Base-by-base conservation (phyloP, 2,888 invertebrate genomes). In the Sphecodes monilicornis region DNA sequence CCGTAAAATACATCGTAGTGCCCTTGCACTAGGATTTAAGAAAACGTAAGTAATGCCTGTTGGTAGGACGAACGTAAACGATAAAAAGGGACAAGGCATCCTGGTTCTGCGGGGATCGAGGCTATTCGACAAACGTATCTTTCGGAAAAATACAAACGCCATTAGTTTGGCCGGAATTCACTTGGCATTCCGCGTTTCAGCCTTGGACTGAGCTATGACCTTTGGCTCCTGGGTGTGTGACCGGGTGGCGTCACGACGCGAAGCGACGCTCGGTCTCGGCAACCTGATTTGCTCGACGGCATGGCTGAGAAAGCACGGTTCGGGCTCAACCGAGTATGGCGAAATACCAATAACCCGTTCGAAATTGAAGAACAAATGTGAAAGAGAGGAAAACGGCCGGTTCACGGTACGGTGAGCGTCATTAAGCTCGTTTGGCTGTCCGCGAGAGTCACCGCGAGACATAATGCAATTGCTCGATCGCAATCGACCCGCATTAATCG, bases 161-260 rank as follows among this genome's bases (percentile, higher is more conserved):
- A 78, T 85, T 82, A 86, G 76, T 32, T 36, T 66, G 71, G 41
- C 36, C 32, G 46, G 60, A 84, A 82, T 85, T 82, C 84, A 77
- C 66, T 84, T 80, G 74, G 72, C 80, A 64, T 89, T 86, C 80
- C 54, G 82, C 78, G 86, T 87, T 86, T 70, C 70, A 75, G 81
- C 36, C 22, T 66, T 22, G 66, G 66, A 3, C 60, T 32, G 60
- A 32, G 60, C 60, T 32, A 60, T 32, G 60, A 32, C 6, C 60
- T 29, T n/a, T 16, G 29, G 26, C 18, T 29, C n/a, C 29, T 18
- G 16, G 29, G 29, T 66, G 36, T 66, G 66, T 87, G 74, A 75
- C 77, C 75, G 69, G 32, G 32, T 8, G 29, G 26, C 26, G 57
- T 68, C 78, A 43, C 71, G 85, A 81, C 78, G 32, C 32, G 32